These are phyloP conservation scores for Hybognathus amarus DNA, from an alignment of 2,797 vertebrate species.

Conservation along the genomic window DNA sequence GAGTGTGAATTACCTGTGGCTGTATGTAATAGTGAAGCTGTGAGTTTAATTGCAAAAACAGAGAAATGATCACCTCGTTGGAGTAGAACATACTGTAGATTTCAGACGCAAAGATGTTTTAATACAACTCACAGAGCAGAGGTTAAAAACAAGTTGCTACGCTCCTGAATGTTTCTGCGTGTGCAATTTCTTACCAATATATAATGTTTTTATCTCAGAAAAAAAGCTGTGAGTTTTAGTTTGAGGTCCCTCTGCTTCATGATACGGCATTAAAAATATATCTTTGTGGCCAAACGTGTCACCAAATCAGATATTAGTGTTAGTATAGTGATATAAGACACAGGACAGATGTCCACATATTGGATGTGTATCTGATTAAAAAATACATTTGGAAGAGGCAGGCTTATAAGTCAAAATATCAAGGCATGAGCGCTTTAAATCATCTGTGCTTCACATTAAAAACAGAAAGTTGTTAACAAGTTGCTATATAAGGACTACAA, in stretches of 20 bases:
- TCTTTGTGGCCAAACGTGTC: background rate
- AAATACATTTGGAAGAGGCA: background rate
- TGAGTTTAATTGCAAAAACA: background rate
- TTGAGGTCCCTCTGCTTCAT: background rate
- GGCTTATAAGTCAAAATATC: background rate
- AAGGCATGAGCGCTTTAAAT: background rate
- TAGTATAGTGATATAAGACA: no score
- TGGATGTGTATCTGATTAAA: background rate
- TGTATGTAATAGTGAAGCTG: background rate
- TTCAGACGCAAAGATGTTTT: background rate
- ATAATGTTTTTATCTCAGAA: background rate
- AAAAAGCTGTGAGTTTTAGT: background rate
- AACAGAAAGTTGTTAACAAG: background rate
- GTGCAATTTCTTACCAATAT: background rate
- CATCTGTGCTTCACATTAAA: background rate
- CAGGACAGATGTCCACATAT: no score
- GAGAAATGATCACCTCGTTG: background rate
- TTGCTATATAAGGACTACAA: background rate
- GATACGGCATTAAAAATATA: background rate
- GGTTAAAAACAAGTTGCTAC: background rate
- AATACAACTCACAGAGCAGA: background rate
- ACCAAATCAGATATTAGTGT: no score
- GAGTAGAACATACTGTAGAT: background rate
- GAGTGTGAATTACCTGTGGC: background rate
- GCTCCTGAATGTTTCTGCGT: background rate